Evolutionary conservation across 1,140 invertebrate species (phyloP).

Genomic region (Potamilus streckersoni): DNA sequence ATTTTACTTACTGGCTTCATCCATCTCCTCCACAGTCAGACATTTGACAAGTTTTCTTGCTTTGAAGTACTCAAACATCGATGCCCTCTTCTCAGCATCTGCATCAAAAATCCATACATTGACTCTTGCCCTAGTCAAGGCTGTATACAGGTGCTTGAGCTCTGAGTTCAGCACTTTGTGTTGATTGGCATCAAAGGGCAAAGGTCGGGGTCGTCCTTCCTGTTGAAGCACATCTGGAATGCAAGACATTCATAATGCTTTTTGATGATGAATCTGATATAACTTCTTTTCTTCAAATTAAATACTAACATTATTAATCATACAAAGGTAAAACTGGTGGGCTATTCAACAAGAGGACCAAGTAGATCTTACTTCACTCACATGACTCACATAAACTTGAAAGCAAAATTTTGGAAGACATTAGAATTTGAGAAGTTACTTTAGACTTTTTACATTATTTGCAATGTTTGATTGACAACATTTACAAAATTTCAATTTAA

Average conservation of each 20-base stretch:
- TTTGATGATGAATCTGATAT: background rate
- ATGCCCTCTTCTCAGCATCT: conserved; percentile 38
- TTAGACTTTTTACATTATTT: too few relatives aligned
- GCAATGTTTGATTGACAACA: too few relatives aligned
- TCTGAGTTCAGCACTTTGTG: conserved; percentile 64
- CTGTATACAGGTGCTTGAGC: conserved; percentile 57
- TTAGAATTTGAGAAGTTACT: too few relatives aligned
- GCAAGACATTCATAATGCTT: background rate
- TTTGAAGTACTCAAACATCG: conserved; percentile 59
- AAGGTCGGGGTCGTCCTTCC: conserved; percentile 46
- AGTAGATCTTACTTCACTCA: background rate
- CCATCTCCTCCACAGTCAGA: conserved; percentile 13
- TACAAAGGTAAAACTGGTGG: too few relatives aligned
- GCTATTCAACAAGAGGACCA: background rate
- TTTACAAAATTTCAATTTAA: too few relatives aligned
- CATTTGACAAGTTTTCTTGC: conserved; percentile 18
- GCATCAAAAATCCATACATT: conserved; percentile 61
- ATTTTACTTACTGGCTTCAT: conserved; percentile 17
- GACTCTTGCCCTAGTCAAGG: conserved; percentile 49
- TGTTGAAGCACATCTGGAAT: conserved; percentile 49
- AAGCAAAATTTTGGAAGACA: background rate
- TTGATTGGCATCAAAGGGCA: conserved; percentile 57
- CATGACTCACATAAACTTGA: background rate
- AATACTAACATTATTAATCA: background rate
- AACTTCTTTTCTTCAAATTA: background rate